phyloP scores from a whole-genome alignment of 1,140 invertebrate genomes.

The Venturia canescens region DNA sequence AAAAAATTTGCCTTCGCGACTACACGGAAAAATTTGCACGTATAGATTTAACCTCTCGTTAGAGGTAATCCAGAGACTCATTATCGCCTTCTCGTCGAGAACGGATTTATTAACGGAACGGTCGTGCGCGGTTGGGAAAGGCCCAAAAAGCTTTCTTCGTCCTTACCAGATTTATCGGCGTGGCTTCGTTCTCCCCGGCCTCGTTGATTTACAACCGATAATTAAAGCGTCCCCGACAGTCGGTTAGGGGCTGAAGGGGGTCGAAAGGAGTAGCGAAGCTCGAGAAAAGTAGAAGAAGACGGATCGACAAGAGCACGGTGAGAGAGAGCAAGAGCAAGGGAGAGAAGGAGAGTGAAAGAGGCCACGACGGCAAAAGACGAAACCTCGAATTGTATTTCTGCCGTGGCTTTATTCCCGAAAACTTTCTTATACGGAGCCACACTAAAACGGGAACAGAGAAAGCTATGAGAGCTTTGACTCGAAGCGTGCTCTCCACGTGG shows the following conservation, averaged over 20 bases:
- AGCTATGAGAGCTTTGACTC: conserved; percentile 15
- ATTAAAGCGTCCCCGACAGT: conserved; percentile 72
- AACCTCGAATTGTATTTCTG: background rate
- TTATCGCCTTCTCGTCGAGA: conserved; percentile 42
- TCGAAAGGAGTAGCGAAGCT: conserved; percentile 27
- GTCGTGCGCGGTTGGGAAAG: conserved; percentile 40
- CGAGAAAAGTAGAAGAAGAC: conserved; percentile 20
- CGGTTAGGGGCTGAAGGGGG: background rate
- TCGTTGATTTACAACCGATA: conserved; percentile 72
- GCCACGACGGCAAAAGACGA: conserved; percentile 47
- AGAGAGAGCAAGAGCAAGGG: conserved; percentile 54
- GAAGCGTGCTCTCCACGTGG: background rate
- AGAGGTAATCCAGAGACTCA: conserved; percentile 46
- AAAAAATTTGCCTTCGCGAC: background rate
- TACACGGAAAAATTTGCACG: background rate
- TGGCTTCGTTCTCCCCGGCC: conserved; percentile 49
- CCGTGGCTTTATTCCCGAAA: conserved; percentile 53
- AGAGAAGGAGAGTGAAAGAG: conserved; percentile 56
- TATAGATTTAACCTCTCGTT: conserved; percentile 27
- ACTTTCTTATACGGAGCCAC: background rate
- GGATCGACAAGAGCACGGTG: conserved; percentile 21
- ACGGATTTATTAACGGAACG: conserved; percentile 53
- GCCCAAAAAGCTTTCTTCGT: conserved; percentile 57
- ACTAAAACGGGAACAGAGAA: background rate
- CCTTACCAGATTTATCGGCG: conserved; percentile 68